These are phyloP conservation scores for Linurgus olivaceus DNA, from an alignment of 2,797 vertebrate species.

Conservation along the genomic window DNA sequence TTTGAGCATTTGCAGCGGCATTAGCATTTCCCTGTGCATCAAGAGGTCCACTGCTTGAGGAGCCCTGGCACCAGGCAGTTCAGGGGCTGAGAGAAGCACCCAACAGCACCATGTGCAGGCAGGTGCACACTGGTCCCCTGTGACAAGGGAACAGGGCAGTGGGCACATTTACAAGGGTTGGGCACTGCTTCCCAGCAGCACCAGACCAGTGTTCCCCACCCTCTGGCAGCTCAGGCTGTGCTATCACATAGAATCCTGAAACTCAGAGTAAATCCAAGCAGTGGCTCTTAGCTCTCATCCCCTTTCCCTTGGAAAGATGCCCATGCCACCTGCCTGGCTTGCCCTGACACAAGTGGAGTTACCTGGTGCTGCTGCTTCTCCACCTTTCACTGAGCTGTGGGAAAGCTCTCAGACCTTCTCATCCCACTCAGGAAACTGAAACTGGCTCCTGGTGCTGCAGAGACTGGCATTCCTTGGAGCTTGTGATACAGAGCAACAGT, in stretches of 20 bases:
- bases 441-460: not conserved
- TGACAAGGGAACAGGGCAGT: not conserved
- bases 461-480: not conserved
- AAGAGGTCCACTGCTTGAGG: not conserved
- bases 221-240: not conserved
- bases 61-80: not conserved
- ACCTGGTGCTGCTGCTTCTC: not conserved
- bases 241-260: not conserved
- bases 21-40: not conserved
- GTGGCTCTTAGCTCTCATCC: not conserved
- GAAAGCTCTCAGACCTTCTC: not conserved
- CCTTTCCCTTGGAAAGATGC: not conserved
- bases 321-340: not conserved
- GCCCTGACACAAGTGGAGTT: not conserved
- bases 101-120: not conserved
- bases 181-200: not conserved
- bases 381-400: not conserved
- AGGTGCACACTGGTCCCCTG: not conserved
- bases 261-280: not conserved
- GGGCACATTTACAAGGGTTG: accelerated
- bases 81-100: not conserved
- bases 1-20: accelerated
- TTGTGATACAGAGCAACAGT: not conserved
- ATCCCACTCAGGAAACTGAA: not conserved
- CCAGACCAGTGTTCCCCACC: accelerated